Conservation (phyloP, 2,797 vertebrate genomes). For the Eulemur coronatus region DNA sequence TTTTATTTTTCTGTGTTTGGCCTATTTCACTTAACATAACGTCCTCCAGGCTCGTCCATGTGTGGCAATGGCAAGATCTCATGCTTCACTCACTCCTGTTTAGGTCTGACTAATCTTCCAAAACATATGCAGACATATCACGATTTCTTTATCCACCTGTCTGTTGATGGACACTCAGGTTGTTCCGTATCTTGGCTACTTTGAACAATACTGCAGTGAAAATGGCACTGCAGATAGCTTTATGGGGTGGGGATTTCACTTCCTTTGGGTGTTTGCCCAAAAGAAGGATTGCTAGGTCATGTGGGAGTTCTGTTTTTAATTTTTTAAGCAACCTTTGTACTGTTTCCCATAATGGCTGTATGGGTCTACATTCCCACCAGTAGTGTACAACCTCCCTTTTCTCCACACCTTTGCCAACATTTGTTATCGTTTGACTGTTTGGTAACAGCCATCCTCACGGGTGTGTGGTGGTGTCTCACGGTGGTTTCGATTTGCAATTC, state of each 20-base stretch:
- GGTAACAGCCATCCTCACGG: background rate
- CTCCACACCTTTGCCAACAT: background rate
- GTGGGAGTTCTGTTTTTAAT: background rate
- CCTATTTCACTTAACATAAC: background rate
- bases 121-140: rapidly evolving
- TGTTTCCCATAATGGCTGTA: background rate
- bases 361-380: background rate
- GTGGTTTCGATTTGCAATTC: background rate
- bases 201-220: background rate
- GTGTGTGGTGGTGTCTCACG: background rate
- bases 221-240: background rate
- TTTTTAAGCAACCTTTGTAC: background rate
- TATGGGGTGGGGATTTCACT: background rate
- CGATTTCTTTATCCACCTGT: background rate
- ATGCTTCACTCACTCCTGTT: background rate
- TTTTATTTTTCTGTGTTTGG: background rate
- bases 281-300: background rate
- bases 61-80: background rate
- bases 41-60: background rate
- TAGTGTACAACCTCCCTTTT: background rate
- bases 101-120: background rate
- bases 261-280: background rate
- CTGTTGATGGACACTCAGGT: background rate
- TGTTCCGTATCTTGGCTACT: background rate
- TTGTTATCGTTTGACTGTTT: too few species aligned